Percentiles rank a stretch among this genome's conserved stretches.
Conservation (phyloP, 2,797 vertebrate genomes). For the Sarcoramphus papa region DNA sequence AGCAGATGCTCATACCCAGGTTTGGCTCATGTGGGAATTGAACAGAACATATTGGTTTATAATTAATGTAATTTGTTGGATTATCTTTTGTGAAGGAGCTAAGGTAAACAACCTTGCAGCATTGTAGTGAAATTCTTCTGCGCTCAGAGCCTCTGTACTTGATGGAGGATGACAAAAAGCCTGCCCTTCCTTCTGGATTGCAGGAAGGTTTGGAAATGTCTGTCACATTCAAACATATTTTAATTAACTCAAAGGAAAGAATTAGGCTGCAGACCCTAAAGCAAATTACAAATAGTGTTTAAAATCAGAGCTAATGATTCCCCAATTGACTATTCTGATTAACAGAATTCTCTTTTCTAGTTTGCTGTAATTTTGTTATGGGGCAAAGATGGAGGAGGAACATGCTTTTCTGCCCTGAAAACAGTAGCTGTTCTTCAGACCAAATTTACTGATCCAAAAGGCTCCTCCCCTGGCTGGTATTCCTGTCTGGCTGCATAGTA, state of each 20-base stretch:
- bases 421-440: neutral
- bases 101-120: conserved; percentile 86
- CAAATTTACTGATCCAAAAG: neutral
- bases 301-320: conserved; percentile 63
- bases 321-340: conserved; percentile 69
- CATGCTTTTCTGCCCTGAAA: neutral
- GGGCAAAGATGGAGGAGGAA: conserved; percentile 20
- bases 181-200: conserved; percentile 55
- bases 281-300: conserved; percentile 68
- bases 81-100: conserved; percentile 94
- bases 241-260: conserved; percentile 76
- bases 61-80: conserved; percentile 99
- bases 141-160: conserved; percentile 50
- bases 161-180: conserved; percentile 40
- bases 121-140: conserved; percentile 71
- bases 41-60: conserved; percentile 95
- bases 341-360: conserved; percentile 56
- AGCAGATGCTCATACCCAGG: conserved; percentile 93
- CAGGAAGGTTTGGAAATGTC: conserved; percentile 64
- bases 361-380: conserved; percentile 47
- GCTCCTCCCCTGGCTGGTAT: neutral
- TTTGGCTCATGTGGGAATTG: conserved; percentile 84
- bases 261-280: conserved; percentile 71
- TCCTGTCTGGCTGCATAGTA: neutral
- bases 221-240: conserved; percentile 71